Evolutionary conservation across 2,113 vertebrate species (phyloP), one percentile per base, ranked within the genome.

Genomic region (Laticauda laticaudata): DNA sequence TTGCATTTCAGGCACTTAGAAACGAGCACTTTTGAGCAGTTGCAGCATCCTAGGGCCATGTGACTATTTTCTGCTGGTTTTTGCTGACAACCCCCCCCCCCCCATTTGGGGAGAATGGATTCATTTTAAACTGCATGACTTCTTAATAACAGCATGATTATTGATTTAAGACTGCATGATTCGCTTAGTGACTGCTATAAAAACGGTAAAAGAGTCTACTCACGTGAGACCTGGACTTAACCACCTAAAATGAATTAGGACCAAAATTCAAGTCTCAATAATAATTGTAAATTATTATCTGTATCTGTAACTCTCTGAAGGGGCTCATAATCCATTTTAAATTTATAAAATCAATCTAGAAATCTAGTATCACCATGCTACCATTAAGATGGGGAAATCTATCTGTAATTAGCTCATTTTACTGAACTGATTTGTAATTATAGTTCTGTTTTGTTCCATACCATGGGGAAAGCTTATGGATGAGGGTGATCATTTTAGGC

Each of bases 21-120:
- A 69, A 69, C 1, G 29, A 69, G 64, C 64, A 34, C 14, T 69
- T 69, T 5, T 15, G 12, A 69, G 12, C 14, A 34, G 29, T 69
- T 69, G n/a, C 0, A 6, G 29, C 4, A 69, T 69, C 64, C 61
- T 69, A 18, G 18, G 14, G 14, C 34, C 64, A 34, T 34, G 64
- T 69, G 64, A 69, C 64, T n/a, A 69, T 69, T 69, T 69, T 69
- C 0, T 14, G 29, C 5, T 5, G 14, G 4, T 69, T 69, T 69
- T 34, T 69, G 29, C 14, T 1, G 26, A 59, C 6, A 7, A 1
- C 0, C 56, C 56, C 1, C 56, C 12, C 0, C 55, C 20, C 4
- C 20, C 12, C n/a, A 2, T n/a, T 69, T n/a, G n/a, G 29, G 61
- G 61, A 69, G 61, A 69, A 69, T 69, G 29, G 61, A 15, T n/a